A percentile compares a stretch with the other conserved stretches of the same genome.
Conservation (phyloP, 2,113 vertebrate genomes). For the Holacanthus passer region DNA sequence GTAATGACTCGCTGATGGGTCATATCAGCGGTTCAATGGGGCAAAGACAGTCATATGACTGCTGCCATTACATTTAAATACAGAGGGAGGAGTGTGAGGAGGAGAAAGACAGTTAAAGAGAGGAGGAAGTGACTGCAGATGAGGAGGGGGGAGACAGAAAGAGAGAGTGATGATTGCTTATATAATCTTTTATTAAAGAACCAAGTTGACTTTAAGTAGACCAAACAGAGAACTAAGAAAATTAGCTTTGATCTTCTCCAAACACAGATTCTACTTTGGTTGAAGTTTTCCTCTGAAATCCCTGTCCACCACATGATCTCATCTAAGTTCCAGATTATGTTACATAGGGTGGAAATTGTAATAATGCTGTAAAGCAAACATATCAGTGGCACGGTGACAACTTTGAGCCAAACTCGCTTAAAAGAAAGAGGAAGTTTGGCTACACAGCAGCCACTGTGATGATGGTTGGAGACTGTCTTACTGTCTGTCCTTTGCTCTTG, state of each 20-base stretch:
- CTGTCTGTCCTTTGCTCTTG: too few relatives aligned
- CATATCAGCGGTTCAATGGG: conserved; percentile 32
- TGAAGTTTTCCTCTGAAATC: not conserved
- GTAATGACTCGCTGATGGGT: conserved; percentile 29
- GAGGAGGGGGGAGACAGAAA: not conserved
- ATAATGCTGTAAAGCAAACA: not conserved
- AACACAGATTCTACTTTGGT: not conserved
- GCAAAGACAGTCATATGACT: not conserved
- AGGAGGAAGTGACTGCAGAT: not conserved
- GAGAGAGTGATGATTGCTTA: not conserved
- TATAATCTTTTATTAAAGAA: not conserved
- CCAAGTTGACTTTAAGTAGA: not conserved
- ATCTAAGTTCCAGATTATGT: not conserved
- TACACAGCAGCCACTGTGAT: too few relatives aligned
- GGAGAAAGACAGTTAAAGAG: not conserved
- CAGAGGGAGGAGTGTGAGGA: not conserved
- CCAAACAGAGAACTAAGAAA: not conserved
- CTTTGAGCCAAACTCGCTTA: too few relatives aligned
- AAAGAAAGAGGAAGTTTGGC: too few relatives aligned
- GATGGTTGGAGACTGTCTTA: too few relatives aligned
- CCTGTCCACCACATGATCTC: not conserved
- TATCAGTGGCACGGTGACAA: not conserved
- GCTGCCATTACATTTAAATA: conserved; percentile 24
- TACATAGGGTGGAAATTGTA: not conserved
- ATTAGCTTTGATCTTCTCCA: too few relatives aligned